phyloP scores from a whole-genome alignment of 2,113 vertebrate species.

The Pelvicachromis taeniatus region DNA sequence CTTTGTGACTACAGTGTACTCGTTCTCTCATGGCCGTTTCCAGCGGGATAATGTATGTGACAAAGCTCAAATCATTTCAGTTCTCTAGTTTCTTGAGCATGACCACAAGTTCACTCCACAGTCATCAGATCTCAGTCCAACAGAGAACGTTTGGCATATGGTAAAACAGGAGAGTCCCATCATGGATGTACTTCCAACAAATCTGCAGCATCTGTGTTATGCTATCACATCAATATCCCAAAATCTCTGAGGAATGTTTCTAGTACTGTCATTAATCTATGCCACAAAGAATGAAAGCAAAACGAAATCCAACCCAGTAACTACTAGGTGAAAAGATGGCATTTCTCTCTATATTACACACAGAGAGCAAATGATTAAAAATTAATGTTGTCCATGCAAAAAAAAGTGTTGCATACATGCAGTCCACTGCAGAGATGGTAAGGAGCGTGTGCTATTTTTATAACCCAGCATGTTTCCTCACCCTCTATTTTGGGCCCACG shows the following conservation, averaged over 20 bases:
- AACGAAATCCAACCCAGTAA: not conserved
- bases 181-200: not conserved
- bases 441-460: not conserved
- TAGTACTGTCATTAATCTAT: not conserved
- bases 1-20: not conserved
- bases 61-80: not conserved
- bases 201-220: not conserved
- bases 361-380: not conserved
- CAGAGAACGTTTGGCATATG: not conserved
- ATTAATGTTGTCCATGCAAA: not conserved
- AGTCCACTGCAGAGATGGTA: not conserved
- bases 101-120: not conserved
- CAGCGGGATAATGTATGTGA: not conserved
- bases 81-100: not conserved
- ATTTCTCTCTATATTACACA: not conserved
- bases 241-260: not conserved
- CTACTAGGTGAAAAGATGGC: not conserved
- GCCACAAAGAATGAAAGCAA: not conserved
- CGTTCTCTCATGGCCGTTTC: not conserved
- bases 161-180: not conserved
- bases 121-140: not conserved
- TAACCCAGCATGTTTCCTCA: not conserved
- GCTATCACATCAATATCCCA: not conserved
- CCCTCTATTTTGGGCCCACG: not conserved
- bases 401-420: not conserved